A percentile compares a stretch with the other conserved stretches of the same genome.
Evolutionary conservation across 2,797 vertebrate genomes (phyloP).

Genomic region (Podarcis siculus): DNA sequence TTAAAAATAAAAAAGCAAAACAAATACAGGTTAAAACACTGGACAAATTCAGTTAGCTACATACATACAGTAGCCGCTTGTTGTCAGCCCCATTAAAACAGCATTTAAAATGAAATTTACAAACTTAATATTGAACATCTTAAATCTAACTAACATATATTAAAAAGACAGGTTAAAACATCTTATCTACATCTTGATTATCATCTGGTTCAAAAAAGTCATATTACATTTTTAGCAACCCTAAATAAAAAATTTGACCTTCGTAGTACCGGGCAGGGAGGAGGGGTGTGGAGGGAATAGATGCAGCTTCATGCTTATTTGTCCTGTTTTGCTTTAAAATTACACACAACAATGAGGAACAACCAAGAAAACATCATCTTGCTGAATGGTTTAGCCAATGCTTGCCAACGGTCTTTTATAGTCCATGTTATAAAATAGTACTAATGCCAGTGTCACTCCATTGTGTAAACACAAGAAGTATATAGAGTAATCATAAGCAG

Average conservation of each 20-base stretch:
- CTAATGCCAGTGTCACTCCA: conserved; percentile 77
- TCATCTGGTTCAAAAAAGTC: conserved; percentile 76
- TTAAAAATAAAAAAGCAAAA: conserved; percentile 81
- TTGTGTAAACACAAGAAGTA: conserved; percentile 80
- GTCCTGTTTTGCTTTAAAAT: conserved; percentile 59
- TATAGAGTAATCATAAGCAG: conserved; percentile 79
- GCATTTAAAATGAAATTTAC: conserved; percentile 91
- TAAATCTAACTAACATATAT: conserved; percentile 86
- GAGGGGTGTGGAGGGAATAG: conserved; percentile 64
- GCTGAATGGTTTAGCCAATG: conserved; percentile 79
- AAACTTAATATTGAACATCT: conserved; percentile 91
- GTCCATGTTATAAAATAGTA: conserved; percentile 81
- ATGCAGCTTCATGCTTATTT: conserved; percentile 85
- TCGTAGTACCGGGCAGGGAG: conserved; percentile 69
- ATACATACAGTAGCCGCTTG: conserved; percentile 90
- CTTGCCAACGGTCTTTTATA: conserved; percentile 78
- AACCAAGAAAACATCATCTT: conserved; percentile 84
- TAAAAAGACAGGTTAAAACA: conserved; percentile 88
- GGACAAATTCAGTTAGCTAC: conserved; percentile 96
- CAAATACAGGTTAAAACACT: conserved; percentile 99
- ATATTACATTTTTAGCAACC: conserved; percentile 84
- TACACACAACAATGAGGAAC: conserved; percentile 86
- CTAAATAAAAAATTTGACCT: conserved; percentile 80
- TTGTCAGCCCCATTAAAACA: conserved; percentile 88
- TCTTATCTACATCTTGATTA: conserved; percentile 86